Base-by-base conservation (phyloP, 1,140 invertebrate genomes). In the Eupeodes corollae region DNA sequence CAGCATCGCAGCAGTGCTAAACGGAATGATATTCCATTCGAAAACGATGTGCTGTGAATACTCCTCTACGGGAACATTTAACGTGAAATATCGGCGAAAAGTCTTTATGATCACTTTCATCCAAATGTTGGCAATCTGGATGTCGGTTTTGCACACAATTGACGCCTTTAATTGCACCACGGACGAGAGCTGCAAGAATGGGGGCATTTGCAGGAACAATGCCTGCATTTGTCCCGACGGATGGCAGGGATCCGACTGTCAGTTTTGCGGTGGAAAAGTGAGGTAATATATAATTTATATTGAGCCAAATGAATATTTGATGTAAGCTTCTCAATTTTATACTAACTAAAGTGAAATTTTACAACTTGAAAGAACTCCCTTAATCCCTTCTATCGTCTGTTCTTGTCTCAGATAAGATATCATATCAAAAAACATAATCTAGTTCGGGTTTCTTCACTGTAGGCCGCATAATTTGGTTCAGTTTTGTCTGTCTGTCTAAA, bases 241-340 rank as follows among this genome's bases (percentile, higher is more conserved):
- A 42, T 95, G 90, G 90, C 84, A 88, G 68, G 89, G 89, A 39
- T 70, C 79, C 18, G 78, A 80, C 52, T 95, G 91, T 73, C 86
- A 92, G 68, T 87, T 83, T 68, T 93, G 90, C 74, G 84, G 82
- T 46, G 89, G 91, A 49, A 90, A 92, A 82, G 82, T 91, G 61
- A 88, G 83, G 90, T 93, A 74, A 77, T n/a, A n/a, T n/a, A n/a
- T n/a, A n/a, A n/a, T n/a, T n/a, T n/a, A n/a, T n/a, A n/a, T n/a
- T n/a, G n/a, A n/a, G n/a, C n/a, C n/a, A n/a, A n/a, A n/a, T n/a
- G n/a, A n/a, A n/a, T n/a, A n/a, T n/a, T n/a, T n/a, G n/a, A n/a
- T n/a, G n/a, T n/a, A n/a, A n/a, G n/a, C 8, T 26, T 26, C 3
- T 26, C 21, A 26, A 3, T 26, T 26, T 26, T 26, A 26, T 26